Evolutionary conservation across 2,888 invertebrate species (phyloP).

Genomic region (Conomelus anceps): DNA sequence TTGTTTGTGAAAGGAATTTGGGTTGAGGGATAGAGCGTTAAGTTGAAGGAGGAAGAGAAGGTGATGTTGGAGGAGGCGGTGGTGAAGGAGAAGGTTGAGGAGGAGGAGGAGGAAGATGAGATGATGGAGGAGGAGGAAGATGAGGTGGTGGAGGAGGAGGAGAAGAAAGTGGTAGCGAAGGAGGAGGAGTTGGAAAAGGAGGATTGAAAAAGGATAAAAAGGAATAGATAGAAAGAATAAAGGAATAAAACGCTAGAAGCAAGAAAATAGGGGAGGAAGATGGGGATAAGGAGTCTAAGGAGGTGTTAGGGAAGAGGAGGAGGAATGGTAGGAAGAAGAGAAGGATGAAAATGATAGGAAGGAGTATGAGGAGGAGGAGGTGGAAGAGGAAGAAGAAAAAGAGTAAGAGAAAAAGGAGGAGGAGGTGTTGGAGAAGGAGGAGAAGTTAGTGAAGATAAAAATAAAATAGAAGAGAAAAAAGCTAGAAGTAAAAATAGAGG

Average conservation of each 20-base stretch:
- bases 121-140: neutral
- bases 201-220: too few relatives aligned
- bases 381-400: constrained; percentile 23
- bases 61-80: too few relatives aligned
- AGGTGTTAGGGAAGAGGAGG: neutral
- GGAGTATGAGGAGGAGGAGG: constrained; percentile 19
- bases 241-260: neutral
- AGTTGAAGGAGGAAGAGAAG: too few relatives aligned
- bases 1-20: neutral
- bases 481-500: too few relatives aligned
- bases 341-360: constrained; percentile 11
- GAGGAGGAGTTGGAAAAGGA: too few relatives aligned
- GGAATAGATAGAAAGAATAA: too few relatives aligned
- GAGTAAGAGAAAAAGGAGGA: constrained; percentile 15
- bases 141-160: neutral
- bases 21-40: too few relatives aligned
- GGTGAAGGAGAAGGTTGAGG: neutral
- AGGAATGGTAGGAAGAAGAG: neutral
- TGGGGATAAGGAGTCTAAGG: neutral
- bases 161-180: neutral
- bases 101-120: neutral
- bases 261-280: neutral
- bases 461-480: neutral
- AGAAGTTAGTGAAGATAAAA: neutral
- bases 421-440: neutral